Percentiles rank a stretch among this genome's conserved stretches.
Evolutionary conservation across 2,113 vertebrate species (phyloP).

Genomic region (Bucco capensis): DNA sequence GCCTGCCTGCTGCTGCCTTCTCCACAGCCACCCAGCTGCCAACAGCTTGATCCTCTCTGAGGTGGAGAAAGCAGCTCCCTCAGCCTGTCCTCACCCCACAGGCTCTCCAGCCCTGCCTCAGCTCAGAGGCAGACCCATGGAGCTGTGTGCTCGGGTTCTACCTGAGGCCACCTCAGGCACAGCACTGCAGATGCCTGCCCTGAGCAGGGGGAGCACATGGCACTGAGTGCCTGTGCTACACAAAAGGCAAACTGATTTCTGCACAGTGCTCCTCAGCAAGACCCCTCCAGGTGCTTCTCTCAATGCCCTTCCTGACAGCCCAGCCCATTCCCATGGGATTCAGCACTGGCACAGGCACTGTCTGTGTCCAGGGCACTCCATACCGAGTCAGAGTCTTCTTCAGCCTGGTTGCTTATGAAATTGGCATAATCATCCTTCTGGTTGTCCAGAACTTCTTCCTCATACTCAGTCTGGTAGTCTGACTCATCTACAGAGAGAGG

Average conservation of each 20-base stretch:
- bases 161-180: background rate
- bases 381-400: conserved; percentile 82
- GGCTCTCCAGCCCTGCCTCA: background rate
- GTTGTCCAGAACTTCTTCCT: conserved; percentile 75
- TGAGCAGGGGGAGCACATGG: fast-evolving
- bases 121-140: fast-evolving
- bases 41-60: background rate
- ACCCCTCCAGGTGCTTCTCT: background rate
- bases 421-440: conserved; percentile 62
- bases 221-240: background rate
- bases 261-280: background rate
- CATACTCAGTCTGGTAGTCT: conserved; percentile 91
- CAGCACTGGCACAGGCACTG: background rate
- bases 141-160: background rate
- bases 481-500: conserved; percentile 77
- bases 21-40: background rate
- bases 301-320: background rate
- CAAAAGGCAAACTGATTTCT: background rate
- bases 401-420: conserved; percentile 61
- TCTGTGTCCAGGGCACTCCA: background rate
- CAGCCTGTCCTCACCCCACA: fast-evolving
- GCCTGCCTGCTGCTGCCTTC: background rate
- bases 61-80: background rate
- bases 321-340: background rate
- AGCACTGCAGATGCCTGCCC: background rate